A percentile compares a stretch with the other conserved stretches of the same genome.
Conservation (phyloP, 2,113 vertebrate genomes). For the Taxidea taxus region DNA sequence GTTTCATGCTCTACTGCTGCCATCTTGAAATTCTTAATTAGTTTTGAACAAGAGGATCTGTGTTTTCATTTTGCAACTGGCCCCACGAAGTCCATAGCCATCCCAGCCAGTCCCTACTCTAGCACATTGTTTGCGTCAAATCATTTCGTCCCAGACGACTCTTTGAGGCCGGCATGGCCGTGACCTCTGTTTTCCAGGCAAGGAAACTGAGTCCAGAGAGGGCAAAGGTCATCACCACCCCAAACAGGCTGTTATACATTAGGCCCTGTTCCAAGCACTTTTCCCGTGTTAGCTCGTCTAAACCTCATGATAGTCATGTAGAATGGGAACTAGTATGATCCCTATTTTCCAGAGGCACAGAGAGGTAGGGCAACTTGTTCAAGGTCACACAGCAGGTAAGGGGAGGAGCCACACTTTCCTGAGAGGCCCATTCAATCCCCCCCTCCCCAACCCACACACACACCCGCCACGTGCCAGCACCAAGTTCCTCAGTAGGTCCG, state of each 20-base stretch:
- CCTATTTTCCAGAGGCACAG: neutral
- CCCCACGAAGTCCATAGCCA: fast-evolving
- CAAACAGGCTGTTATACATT: fast-evolving
- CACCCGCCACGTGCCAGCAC: neutral
- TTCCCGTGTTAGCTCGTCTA: neutral
- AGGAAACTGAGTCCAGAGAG: neutral
- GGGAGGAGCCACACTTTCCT: neutral
- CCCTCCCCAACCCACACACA: too few species aligned
- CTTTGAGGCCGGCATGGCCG: neutral
- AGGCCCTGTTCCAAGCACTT: neutral
- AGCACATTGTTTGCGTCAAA: fast-evolving
- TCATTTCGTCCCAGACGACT: fast-evolving
- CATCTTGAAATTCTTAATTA: neutral
- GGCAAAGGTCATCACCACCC: neutral
- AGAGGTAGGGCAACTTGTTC: neutral
- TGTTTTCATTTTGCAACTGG: neutral
- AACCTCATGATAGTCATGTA: neutral
- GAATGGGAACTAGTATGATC: neutral
- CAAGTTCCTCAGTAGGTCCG: neutral
- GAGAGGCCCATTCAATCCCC: neutral
- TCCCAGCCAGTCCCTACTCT: fast-evolving
- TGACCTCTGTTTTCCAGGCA: neutral
- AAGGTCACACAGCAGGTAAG: neutral
- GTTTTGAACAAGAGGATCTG: neutral
- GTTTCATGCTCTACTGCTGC: neutral